These are phyloP conservation scores for Aegithalos caudatus DNA, from an alignment of 2,113 vertebrate genomes.

Conservation along the genomic window DNA sequence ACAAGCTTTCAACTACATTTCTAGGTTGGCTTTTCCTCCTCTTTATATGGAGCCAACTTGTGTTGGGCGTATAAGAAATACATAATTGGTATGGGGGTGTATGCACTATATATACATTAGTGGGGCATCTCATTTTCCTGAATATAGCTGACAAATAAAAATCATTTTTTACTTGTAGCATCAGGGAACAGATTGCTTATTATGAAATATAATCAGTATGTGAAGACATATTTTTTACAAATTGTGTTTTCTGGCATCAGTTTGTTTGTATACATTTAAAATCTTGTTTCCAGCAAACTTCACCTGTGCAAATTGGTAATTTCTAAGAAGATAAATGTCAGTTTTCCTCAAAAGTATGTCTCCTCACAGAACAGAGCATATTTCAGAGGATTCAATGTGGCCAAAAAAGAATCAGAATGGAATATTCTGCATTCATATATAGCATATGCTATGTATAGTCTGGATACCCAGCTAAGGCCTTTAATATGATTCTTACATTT, in stretches of 20 bases:
- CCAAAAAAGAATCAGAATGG: background rate
- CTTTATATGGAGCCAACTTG: background rate
- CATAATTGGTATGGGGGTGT: conserved; percentile 21
- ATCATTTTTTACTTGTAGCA: background rate
- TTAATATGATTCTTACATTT: background rate
- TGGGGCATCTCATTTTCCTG: conserved; percentile 19
- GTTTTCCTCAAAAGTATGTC: background rate
- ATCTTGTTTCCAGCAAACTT: conserved; percentile 50
- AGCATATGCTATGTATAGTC: background rate
- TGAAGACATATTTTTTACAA: background rate
- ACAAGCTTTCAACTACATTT: background rate
- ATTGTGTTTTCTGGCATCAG: conserved; percentile 9
- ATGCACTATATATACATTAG: background rate
- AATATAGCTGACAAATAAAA: conserved; percentile 3
- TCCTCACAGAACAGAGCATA: background rate
- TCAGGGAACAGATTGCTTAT: conserved; percentile 36
- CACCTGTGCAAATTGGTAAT: background rate
- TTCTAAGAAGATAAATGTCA: background rate
- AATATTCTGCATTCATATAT: background rate
- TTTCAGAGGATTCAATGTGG: background rate
- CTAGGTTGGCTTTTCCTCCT: background rate
- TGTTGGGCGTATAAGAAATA: background rate
- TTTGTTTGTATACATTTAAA: conserved; percentile 27
- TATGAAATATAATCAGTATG: conserved; percentile 27
- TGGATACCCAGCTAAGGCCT: background rate